Evolutionary conservation across 2,797 vertebrate species (phyloP), one percentile per base, ranked within the genome.

Genomic region (Pangasius sanitwongsei): DNA sequence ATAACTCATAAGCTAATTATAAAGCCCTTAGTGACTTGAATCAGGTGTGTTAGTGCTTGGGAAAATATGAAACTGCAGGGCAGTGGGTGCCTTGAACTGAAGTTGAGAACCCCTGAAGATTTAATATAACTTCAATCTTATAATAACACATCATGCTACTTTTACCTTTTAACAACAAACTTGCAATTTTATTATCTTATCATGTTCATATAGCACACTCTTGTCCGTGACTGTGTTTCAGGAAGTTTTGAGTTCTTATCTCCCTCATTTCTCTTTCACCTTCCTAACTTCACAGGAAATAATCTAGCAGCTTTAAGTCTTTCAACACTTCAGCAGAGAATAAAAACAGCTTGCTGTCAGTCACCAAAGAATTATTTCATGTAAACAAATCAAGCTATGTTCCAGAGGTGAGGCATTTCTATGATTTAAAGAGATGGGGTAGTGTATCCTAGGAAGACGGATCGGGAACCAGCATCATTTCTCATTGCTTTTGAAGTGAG

Each of bases 271-370:
- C 81, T 50, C 80, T 72, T 88, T 84, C 70, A 74, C 41, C 59
- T 77, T 86, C 85, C 82, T 85, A 75, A 34, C 13, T 72, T 67
- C 48, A 75, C 18, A 61, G 83, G 67, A 90, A 89, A 67, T 83
- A 89, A 74, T 67, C 59, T 92, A 75, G 67, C 91, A 91, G 63
- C 61, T 81, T 81, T 80, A 25, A 81, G 18, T 44, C 88, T 91
- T 86, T 89, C 87, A 55, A 85, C 77, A 86, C 53, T 88, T 91
- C 87, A 88, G 69, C 18, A 92, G 81, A 91, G 91, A 93, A 92
- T 91, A 93, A 94, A 90, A 93, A 90, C 77, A 92, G 90, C 91
- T 91, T 67, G 44, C 88, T 61, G 88, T 86, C 57, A 78, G 63
- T 75, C 87, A 89, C 48, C 18, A 25, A 90, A 88, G 59, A 90